A percentile compares a stretch with the other conserved stretches of the same genome.
These are phyloP conservation scores for Chironomus striatipennis DNA, from an alignment of 1,140 invertebrate species.

Conservation along the genomic window DNA sequence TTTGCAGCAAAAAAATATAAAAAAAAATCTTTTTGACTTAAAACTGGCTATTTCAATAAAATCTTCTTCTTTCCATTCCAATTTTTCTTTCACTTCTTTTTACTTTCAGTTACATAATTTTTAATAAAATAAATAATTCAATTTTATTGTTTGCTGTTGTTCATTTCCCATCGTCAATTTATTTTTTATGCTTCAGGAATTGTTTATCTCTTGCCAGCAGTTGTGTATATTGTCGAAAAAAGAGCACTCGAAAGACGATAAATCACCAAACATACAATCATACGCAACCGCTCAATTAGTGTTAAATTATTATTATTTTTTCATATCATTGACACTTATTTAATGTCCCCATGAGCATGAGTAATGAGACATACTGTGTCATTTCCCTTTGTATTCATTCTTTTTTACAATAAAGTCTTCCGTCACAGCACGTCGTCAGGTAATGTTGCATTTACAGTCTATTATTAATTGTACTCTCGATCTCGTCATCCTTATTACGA, in stretches of 20 bases:
- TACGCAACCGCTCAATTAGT: neutral
- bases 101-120: too few species aligned
- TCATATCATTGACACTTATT: conserved; percentile 6
- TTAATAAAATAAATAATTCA: too few species aligned
- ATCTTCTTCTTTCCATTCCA: too few species aligned
- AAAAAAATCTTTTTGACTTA: too few species aligned
- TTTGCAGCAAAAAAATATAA: too few species aligned
- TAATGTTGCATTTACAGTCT: neutral
- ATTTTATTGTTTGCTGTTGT: too few species aligned
- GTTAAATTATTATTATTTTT: neutral
- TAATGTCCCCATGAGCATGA: neutral
- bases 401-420: neutral
- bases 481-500: neutral
- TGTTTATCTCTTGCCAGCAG: too few species aligned
- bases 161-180: too few species aligned
- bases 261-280: neutral
- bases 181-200: too few species aligned
- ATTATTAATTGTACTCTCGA: too few species aligned
- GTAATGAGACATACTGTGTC: neutral
- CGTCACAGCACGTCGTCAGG: neutral
- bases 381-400: neutral
- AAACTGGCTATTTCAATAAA: too few species aligned
- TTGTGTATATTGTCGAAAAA: neutral
- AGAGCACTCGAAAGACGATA: neutral
- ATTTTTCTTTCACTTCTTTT: too few species aligned